Evolutionary conservation across 2,888 invertebrate species (phyloP).

Genomic region (Drosophila cognata): DNA sequence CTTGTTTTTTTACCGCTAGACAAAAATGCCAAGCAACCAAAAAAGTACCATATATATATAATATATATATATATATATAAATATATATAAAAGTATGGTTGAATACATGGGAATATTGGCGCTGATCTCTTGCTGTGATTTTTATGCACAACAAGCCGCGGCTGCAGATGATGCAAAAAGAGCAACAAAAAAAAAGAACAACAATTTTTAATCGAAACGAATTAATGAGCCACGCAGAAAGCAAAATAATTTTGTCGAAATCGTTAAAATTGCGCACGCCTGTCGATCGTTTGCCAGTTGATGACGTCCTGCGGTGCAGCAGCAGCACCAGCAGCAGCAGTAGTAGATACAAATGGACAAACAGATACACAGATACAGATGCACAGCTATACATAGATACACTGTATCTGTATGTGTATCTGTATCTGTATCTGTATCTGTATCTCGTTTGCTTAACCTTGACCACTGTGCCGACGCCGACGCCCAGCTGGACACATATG

Average conservation of each 20-base stretch:
- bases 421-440: conserved; percentile 7
- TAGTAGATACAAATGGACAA: conserved; percentile 21
- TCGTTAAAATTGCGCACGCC: conserved; percentile 74
- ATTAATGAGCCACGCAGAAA: conserved; percentile 76
- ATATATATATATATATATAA: conserved; percentile 16
- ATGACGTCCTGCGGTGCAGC: conserved; percentile 78
- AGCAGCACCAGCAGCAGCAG: conserved; percentile 20
- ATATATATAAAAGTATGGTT: background rate
- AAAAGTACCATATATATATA: conserved; percentile 17
- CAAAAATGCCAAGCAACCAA: conserved; percentile 54
- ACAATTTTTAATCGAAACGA: conserved; percentile 78
- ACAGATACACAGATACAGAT: conserved; percentile 19
- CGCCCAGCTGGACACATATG: conserved; percentile 66
- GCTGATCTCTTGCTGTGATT: conserved; percentile 77
- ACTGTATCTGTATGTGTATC: background rate
- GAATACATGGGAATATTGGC: conserved; percentile 16
- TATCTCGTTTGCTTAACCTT: conserved; percentile 71
- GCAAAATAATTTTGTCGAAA: conserved; percentile 72
- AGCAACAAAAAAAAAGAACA: conserved; percentile 39
- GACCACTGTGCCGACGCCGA: conserved; percentile 53
- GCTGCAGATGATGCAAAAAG: conserved; percentile 64
- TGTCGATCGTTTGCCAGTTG: conserved; percentile 57
- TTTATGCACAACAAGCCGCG: conserved; percentile 76
- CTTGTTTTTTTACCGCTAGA: conserved; percentile 77
- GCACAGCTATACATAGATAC: conserved; percentile 17